Base-by-base conservation (phyloP, 1,140 invertebrate species). In the Propsilocerus akamusi region DNA sequence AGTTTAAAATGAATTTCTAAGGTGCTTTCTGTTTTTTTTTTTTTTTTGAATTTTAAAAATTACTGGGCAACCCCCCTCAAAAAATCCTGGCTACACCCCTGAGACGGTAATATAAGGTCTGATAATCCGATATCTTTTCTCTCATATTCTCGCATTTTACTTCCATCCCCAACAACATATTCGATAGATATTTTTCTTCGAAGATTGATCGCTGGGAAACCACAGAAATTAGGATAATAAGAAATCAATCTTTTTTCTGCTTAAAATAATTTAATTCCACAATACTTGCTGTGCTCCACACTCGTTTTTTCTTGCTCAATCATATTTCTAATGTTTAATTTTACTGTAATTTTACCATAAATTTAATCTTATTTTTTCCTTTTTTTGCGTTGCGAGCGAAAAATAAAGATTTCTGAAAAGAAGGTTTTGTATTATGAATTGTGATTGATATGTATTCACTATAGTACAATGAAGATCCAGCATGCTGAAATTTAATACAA, bases 181-280 rank as follows among this genome's bases (percentile, higher is more conserved):
- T n/a, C n/a, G 6, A 17, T 37, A 37, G 14, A 20, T 20, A 41
- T 17, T 8, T 41, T 14, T 6, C 34, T 20, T 41, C 22, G 34
- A 41, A 41, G 34, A 41, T 41, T 41, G 34, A 41, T 41, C 34
- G 22, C 34, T 41, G 34, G 8, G 17, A 41, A 41, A 41, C 34
- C 34, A 20, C 34, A 41, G 34, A 41, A 41, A 41, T 41, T 41
- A 41, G 34, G 34, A 41, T 41, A 41, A 20, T 41, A 41, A 41
- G 34, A 41, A 41, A 41, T 41, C 34, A 41, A 41, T 41, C 34
- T 41, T 41, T 41, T 37, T 37, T 41, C 11, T 30, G 10, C 28
- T 30, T n/a, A 11, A 30, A 11, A 11, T n/a, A 11, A 30, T n/a
- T 30, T n/a, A 11, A 30, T 30, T 30, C n/a, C 28, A 30, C n/a